Evolutionary conservation across 2,797 vertebrate species (phyloP).

Genomic region (Pseudochirops corinnae): DNA sequence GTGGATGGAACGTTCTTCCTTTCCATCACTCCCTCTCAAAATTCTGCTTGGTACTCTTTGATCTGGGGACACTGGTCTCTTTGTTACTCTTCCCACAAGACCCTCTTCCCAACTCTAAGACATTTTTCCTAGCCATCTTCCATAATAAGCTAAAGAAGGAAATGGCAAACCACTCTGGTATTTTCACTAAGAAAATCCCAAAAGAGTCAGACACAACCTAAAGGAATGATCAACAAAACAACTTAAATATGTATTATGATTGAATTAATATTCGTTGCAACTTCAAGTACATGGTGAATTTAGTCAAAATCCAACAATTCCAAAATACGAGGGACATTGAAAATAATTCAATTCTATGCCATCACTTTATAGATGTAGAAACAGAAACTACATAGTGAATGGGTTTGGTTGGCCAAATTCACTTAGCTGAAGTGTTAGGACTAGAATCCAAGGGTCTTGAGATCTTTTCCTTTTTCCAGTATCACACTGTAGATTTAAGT

Average conservation of each 20-base stretch:
- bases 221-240: neutral
- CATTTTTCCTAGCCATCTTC: neutral
- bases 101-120: neutral
- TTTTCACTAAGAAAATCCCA: neutral
- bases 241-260: neutral
- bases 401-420: neutral
- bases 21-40: too few species aligned
- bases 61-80: too few species aligned
- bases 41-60: too few species aligned
- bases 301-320: conserved; percentile 14
- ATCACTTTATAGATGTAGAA: neutral
- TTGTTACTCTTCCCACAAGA: too few species aligned
- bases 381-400: neutral
- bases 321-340: conserved; percentile 31
- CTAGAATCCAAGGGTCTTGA: neutral
- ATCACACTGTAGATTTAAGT: neutral
- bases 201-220: neutral
- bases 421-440: neutral
- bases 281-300: conserved; percentile 6
- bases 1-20: too few species aligned
- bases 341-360: neutral
- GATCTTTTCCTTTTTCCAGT: neutral
- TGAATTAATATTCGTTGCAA: neutral
- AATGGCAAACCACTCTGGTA: neutral
- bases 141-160: neutral